phyloP scores from a whole-genome alignment of 2,888 invertebrate species.

The Proisotoma minuta region DNA sequence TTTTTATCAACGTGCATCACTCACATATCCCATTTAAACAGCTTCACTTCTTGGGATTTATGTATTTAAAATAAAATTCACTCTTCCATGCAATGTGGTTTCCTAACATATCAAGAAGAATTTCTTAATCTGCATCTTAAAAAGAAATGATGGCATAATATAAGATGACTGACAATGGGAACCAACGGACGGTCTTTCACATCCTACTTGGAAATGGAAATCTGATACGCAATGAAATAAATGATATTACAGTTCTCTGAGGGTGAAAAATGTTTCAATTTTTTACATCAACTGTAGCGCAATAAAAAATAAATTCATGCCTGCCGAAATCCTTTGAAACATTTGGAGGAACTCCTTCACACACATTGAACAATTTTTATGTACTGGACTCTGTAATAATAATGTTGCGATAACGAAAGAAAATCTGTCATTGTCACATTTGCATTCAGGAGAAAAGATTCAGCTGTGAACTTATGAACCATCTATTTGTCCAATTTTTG shows the following conservation, averaged over 20 bases:
- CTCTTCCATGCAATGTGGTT: neutral
- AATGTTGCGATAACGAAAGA: neutral
- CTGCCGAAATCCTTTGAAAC: neutral
- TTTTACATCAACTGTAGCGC: neutral
- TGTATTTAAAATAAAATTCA: neutral
- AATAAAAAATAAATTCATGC: neutral
- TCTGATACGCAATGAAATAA: neutral
- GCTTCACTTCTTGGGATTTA: neutral
- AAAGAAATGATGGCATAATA: neutral
- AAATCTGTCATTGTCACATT: conserved; percentile 4
- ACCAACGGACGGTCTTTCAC: neutral
- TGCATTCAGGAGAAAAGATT: neutral
- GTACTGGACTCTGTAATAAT: neutral
- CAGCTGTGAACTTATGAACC: neutral
- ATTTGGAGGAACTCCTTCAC: neutral
- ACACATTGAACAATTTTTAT: neutral
- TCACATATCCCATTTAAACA: too few species aligned
- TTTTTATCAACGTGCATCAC: too few species aligned
- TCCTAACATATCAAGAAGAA: neutral
- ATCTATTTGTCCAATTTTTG: too few species aligned
- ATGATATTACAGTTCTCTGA: neutral
- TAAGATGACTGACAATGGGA: neutral
- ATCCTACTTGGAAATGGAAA: too few species aligned
- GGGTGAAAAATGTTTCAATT: neutral
- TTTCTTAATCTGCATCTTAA: conserved; percentile 1